phyloP scores from a whole-genome alignment of 2,888 invertebrate genomes.

The Noctua fimbriata region DNA sequence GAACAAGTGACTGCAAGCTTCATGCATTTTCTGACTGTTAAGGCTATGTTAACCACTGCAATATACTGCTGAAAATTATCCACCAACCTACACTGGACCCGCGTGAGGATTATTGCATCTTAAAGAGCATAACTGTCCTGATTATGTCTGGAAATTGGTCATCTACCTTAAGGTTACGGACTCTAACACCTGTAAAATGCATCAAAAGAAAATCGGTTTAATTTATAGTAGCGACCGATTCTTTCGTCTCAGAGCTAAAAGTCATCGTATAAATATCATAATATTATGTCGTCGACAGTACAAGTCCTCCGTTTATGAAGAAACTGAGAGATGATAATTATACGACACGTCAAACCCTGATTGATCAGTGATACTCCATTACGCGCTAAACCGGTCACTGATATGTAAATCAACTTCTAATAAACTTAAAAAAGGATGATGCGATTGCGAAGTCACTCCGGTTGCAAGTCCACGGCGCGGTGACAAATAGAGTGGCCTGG shows the following conservation, averaged over 20 bases:
- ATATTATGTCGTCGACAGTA: constrained; percentile 59
- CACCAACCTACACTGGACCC: neutral
- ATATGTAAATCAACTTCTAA: constrained; percentile 69
- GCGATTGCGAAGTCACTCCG: constrained; percentile 40
- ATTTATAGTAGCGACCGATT: neutral
- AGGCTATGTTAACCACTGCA: neutral
- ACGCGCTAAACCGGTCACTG: constrained; percentile 75
- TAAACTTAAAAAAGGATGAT: constrained; percentile 61
- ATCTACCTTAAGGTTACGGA: neutral
- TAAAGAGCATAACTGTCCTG: neutral
- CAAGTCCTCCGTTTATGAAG: constrained; percentile 71
- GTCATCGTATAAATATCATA: constrained; percentile 1
- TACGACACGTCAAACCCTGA: constrained; percentile 82
- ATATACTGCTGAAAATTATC: neutral
- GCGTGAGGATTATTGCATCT: neutral
- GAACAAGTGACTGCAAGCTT: neutral
- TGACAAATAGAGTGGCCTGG: constrained; percentile 69
- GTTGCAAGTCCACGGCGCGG: constrained; percentile 47
- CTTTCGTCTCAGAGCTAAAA: neutral
- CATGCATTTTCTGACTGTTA: neutral
- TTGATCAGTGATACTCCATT: constrained; percentile 84
- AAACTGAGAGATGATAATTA: constrained; percentile 82
- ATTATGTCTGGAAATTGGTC: constrained; percentile 1
- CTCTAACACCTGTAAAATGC: neutral
- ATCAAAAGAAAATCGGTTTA: neutral